Evolutionary conservation across 2,888 invertebrate genomes (phyloP), one percentile per base, ranked within the genome.

Genomic region (Myathropa florea): DNA sequence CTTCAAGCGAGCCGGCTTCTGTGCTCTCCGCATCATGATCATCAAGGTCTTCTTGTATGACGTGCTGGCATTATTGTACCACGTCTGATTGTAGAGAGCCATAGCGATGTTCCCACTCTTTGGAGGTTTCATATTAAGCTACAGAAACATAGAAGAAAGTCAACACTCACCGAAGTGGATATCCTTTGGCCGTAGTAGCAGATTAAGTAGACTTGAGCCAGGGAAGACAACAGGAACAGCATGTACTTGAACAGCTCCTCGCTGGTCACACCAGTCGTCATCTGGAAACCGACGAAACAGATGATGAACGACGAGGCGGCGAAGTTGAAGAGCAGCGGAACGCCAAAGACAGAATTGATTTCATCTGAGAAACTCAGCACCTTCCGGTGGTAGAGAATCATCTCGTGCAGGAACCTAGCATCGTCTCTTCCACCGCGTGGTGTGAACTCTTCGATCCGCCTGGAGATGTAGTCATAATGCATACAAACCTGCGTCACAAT

Each of bases 231-330:
- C 0, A 92, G 88, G 77, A 91, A 92, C 10, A 91, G 64, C 1
- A 89, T 71, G 24, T 90, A 83, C 90, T 91, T 91, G 1, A 90
- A 78, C 6, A 91, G 33, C 3, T 83, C 89, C 39, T 90, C 90
- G 3, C 88, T 80, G 1, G 89, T 82, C 0, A 89, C 90, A 7
- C 91, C 91, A 61, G 91, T 88, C 7, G 91, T 91, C 73, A 91
- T 89, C 81, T 91, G 91, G 67, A 92, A 91, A 14, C 91, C 92
- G 80, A 91, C 88, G 39, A 92, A 90, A 85, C 92, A 92, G 78
- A 92, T 91, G 26, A 90, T 89, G 57, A 91, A 89, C 0, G 91
- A 89, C 0, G 91, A 91, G 14, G 90, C 89, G 4, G 89, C 82
- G 71, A 91, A 91, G 53, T 91, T 92, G 70, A 90, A 89, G 14